Evolutionary conservation across 2,888 invertebrate genomes (phyloP), one percentile per base, ranked within the genome.

Genomic region (Aphodius sticticus): DNA sequence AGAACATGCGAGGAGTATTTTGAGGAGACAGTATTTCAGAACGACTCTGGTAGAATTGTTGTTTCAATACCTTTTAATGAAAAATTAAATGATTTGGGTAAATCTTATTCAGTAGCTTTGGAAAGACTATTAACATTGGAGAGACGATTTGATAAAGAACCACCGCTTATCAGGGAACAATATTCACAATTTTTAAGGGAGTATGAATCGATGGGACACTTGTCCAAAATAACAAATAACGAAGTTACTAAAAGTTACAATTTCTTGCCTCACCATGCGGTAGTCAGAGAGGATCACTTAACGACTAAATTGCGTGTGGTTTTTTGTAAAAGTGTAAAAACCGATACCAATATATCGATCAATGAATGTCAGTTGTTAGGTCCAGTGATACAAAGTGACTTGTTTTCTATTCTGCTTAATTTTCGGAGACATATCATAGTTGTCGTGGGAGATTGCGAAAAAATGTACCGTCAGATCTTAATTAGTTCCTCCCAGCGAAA

Each of bases 221-320:
- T n/a, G 26, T 26, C 26, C 26, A 26, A 26, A 26, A 26, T 26
- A 26, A 26, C 26, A 26, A 26, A 26, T 26, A n/a, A n/a, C 26
- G 26, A 26, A 26, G 26, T 26, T 26, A 26, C 26, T 2, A 26
- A 26, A 26, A 26, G 2, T 26, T 26, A 26, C 26, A 26, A 26
- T 26, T 26, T 26, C 2, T 26, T 26, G 26, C 26, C 26, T 3
- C 26, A 26, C 26, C 26, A 26, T 26, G 26, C 26, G 69, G 69
- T 69, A n/a, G 69, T 69, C 15, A 69, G 15, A 69, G 15, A 14
- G 16, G 16, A 70, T 70, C n/a, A 16, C 6, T 7, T 70, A 70
- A 79, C 70, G 16, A 79, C 79, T 16, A 79, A 76, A 36, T 70
- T 79, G 35, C 26, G 76, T 9, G 37, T 76, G 12, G 79, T 76